Percentiles rank a stretch among this genome's conserved stretches.
Conservation (phyloP, 2,113 vertebrate genomes). For the Tyto alba region DNA sequence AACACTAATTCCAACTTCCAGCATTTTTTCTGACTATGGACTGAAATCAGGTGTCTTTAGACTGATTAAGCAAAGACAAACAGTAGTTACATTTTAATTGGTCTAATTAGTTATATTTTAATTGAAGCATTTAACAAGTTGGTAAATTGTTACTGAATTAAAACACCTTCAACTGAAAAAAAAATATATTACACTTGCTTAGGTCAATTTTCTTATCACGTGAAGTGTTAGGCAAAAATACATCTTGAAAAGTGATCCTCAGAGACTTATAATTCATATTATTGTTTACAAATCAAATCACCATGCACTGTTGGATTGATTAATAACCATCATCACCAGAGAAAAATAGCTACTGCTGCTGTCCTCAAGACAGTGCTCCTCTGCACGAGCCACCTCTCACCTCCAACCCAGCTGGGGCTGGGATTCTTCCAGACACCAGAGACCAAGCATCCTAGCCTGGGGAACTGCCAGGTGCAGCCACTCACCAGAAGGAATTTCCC, state of each 20-base stretch:
- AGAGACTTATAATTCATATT: neutral
- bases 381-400: neutral
- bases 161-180: neutral
- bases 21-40: neutral
- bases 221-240: neutral
- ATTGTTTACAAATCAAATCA: neutral
- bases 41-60: neutral
- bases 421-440: neutral
- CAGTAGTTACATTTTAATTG: conserved; percentile 1
- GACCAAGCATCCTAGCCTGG: neutral
- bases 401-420: neutral
- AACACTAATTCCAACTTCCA: neutral
- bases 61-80: neutral
- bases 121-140: neutral
- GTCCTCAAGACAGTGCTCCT: neutral
- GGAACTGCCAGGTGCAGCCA: neutral
- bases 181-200: neutral
- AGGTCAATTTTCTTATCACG: neutral
- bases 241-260: neutral
- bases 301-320: neutral
- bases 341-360: neutral
- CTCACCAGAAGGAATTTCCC: neutral
- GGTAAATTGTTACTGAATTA: conserved; percentile 25
- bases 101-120: conserved; percentile 18
- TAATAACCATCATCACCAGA: neutral